Base-by-base conservation (phyloP, 35 echinoderm and acorn worm species). In the Hemicentrotus pulcherrimus region DNA sequence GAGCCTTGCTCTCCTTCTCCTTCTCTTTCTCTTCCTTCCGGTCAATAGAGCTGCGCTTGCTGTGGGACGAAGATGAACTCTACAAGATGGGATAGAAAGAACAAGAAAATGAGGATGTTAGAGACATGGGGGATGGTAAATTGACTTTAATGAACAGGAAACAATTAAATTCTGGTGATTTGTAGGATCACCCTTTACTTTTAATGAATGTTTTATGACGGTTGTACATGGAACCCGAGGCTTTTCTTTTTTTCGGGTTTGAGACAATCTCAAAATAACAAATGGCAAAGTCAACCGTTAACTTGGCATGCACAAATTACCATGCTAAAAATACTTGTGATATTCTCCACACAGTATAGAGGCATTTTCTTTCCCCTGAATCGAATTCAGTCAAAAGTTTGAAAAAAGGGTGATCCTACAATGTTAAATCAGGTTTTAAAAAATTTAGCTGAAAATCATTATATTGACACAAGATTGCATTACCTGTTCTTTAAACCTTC, bases 1-100 rank as follows among this genome's bases (percentile, higher is more conserved):
- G 97, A 28, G 96, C 94, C 92, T 98, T 98, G 45, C 89, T 89
- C 86, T 98, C 96, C 28, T 95, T 94, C 28, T 31, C 88, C 47
- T 95, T 92, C 32, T 97, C 92, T 32, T 41, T 89, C 86, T 98
- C 96, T 33, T 95, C 94, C 32, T 31, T 88, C 32, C 86, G 48
- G 15, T 97, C 92, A 31, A 31, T 58, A 22, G 55, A 78, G 95
- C 59, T 31, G 14, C 31, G 31, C 58, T 19, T 45, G 65, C 31
- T 48, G 85, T 88, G 15, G 50, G 28, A 24, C 16, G 59, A 45
- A 15, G 33, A 31, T 86, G 61, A 46, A 46, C 31, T 31, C 86
- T 94, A 59, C 31, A 94, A 28, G 30, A 48, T 32, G 19, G 19
- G 18, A 47, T 33, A 90, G 32, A 90, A 90, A 90, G 32, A 14